Evolutionary conservation across 2,888 invertebrate species (phyloP).

Genomic region (Drosophila paramelanica): DNA sequence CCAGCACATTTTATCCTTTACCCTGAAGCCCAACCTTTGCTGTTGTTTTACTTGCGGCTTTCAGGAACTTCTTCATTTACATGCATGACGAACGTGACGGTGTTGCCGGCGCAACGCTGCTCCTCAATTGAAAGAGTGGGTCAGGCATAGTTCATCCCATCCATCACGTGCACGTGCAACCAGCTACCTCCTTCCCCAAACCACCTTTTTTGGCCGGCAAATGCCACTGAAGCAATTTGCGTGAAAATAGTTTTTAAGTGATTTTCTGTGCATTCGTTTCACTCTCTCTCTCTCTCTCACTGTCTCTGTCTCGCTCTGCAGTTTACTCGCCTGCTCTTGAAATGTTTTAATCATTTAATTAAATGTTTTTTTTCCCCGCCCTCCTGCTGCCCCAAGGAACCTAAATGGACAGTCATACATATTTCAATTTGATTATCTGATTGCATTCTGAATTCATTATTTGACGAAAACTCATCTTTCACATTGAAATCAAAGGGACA

Average conservation of each 20-base stretch:
- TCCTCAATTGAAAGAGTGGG: constrained; percentile 4
- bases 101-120: constrained; percentile 22
- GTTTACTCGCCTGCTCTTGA: not conserved
- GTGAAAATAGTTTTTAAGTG: constrained; percentile 72
- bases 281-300: not conserved
- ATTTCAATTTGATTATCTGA: constrained; percentile 34
- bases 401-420: constrained; percentile 8
- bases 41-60: constrained; percentile 30
- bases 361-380: constrained; percentile 23
- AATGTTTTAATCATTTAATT: constrained; percentile 48
- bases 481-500: not conserved
- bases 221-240: constrained; percentile 57
- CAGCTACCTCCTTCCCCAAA: not conserved
- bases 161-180: constrained; percentile 70
- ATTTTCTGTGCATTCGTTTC: constrained; percentile 41
- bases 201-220: not conserved
- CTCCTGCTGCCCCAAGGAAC: not conserved
- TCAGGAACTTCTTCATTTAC: constrained; percentile 73
- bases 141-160: constrained; percentile 66
- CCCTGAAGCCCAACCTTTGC: not conserved
- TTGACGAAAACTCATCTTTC: constrained; percentile 11
- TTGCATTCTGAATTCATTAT: constrained; percentile 19
- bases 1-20: not conserved
- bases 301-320: not conserved
- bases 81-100: constrained; percentile 71